Evolutionary conservation across 2,113 vertebrate species (phyloP).

Genomic region (Numenius arquata): DNA sequence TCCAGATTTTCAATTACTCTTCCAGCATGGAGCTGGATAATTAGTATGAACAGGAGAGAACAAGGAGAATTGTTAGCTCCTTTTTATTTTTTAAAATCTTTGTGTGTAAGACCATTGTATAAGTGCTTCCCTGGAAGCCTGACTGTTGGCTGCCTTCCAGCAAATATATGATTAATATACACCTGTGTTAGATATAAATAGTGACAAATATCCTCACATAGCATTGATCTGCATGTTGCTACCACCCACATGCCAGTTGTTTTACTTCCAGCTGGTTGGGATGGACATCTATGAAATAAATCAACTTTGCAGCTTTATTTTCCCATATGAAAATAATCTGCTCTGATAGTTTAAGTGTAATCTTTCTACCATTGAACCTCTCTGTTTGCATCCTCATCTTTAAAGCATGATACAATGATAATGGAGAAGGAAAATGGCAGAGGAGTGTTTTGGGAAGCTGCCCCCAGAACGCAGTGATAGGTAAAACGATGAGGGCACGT

Average conservation of each 20-base stretch:
- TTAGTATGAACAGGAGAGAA: not conserved
- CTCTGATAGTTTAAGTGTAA: not conserved
- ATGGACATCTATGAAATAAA: not conserved
- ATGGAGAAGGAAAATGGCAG: not conserved
- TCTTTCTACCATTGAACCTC: not conserved
- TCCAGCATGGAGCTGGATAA: not conserved
- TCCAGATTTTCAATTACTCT: not conserved
- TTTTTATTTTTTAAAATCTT: not conserved
- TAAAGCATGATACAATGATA: not conserved
- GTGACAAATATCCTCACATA: not conserved
- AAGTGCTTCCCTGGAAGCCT: not conserved
- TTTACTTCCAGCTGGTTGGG: not conserved
- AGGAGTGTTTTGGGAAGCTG: rapidly evolving
- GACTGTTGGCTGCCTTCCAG: not conserved
- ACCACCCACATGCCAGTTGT: not conserved
- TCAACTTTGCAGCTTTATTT: not conserved
- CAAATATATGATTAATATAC: not conserved
- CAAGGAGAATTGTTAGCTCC: not conserved
- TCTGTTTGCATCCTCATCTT: not conserved
- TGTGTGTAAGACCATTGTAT: not conserved
- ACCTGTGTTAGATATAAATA: not conserved
- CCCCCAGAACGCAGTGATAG: not conserved
- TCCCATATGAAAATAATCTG: not conserved
- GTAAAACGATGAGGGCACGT: rapidly evolving
- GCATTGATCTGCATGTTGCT: not conserved